Evolutionary conservation across 2,888 invertebrate genomes (phyloP).

Genomic region (Nomada lathburiana): DNA sequence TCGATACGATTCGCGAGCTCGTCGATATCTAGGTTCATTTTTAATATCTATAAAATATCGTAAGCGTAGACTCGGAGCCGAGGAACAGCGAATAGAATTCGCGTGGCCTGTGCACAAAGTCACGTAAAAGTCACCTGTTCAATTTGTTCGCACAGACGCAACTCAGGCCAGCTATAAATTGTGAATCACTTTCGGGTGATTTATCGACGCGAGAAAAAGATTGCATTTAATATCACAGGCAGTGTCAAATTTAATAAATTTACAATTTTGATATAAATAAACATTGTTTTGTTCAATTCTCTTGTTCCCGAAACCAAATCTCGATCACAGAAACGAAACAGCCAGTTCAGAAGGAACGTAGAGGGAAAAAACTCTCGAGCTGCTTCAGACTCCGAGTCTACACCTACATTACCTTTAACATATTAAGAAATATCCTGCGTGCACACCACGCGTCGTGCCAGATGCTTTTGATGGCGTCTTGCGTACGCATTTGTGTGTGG

Average conservation of each 20-base stretch:
- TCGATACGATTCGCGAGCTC: not conserved
- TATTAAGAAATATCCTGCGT: not conserved
- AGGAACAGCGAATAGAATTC: not conserved
- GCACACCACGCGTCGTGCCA: not conserved
- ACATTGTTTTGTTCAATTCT: not conserved
- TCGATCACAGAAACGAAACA: not conserved
- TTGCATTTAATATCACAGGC: constrained; percentile 24
- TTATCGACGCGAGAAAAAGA: constrained; percentile 1
- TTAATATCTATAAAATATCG: not conserved
- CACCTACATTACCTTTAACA: not conserved
- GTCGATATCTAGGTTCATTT: not conserved
- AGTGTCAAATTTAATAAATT: constrained; percentile 10
- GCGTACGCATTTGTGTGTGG: not conserved
- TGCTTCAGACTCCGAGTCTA: not conserved
- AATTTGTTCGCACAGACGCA: not conserved
- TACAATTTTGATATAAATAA: not conserved
- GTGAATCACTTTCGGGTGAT: constrained; percentile 5
- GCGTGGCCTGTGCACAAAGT: not conserved
- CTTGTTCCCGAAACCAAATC: no score
- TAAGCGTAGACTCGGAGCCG: not conserved
- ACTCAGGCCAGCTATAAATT: not conserved
- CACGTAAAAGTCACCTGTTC: not conserved
- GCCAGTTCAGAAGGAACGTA: not conserved
- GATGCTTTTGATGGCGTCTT: not conserved
- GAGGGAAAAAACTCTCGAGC: no score